A percentile compares a stretch with the other conserved stretches of the same genome.
Conservation (phyloP, 2,797 vertebrate genomes). For the Heliangelus exortis region DNA sequence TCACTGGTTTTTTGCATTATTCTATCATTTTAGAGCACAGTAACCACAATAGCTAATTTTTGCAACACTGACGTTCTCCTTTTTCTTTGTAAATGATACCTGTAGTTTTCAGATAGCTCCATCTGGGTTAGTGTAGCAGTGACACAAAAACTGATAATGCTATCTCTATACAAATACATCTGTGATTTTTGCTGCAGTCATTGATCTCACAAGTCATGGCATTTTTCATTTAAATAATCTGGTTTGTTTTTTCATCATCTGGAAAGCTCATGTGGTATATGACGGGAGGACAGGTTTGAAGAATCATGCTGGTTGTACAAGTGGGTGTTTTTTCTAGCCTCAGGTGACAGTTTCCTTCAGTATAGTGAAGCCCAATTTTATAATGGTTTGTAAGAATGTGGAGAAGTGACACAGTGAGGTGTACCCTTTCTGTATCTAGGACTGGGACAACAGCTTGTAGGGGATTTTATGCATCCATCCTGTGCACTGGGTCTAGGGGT, state of each 20-base stretch:
- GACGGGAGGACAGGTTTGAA: neutral
- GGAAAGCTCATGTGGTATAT: neutral
- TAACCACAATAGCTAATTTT: neutral
- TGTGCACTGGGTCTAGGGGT: neutral
- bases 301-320: neutral
- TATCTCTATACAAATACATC: neutral
- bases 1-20: neutral
- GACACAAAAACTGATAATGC: neutral
- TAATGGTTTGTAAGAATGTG: neutral
- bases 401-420: neutral
- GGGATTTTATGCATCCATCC: neutral
- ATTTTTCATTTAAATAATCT: neutral
- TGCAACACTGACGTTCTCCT: neutral
- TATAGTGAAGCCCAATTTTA: neutral
- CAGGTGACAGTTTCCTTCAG: neutral
- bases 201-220: neutral
- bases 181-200: neutral
- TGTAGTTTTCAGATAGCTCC: neutral
- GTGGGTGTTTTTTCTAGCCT: neutral
- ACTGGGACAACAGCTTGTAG: neutral
- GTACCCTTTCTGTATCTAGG: neutral
- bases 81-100: neutral
- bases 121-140: neutral
- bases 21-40: neutral
- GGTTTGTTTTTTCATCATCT: neutral